Base-by-base conservation (phyloP, 2,113 vertebrate species). In the Pelmatolapia mariae region DNA sequence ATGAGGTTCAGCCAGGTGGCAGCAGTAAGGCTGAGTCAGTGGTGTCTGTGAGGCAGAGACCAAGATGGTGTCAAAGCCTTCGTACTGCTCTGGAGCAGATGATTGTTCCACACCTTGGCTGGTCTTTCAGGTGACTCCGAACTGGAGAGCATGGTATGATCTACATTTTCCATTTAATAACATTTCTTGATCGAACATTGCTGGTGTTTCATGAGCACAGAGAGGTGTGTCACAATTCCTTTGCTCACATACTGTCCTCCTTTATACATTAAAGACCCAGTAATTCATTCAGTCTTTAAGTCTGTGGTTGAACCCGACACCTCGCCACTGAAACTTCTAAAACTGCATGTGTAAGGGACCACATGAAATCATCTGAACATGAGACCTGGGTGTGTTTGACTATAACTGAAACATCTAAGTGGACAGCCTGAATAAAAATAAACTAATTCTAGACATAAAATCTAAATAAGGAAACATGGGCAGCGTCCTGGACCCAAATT, bases 401-500 rank as follows among this genome's bases (percentile, higher is more conserved):
- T 16, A 11, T 0, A 18, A 45, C 15, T 47, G 40, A 1, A 76
- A 18, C 13, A 1, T 24, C 3, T 1, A 10, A 3, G 40, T 47
- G 13, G 22, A 10, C 68, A 29, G 8, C 24, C 24, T 5, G 40
- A 76, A 7, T 47, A 11, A 45, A 29, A 54, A 22, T 10, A 54
- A 54, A 47, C 1, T 47, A 10, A 2, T 29, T 2, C 1, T 73
- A 26, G 15, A 73, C 24, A 19, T 0, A 45, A 76, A 73, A 1
- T 45, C 22, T 26, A 26, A 73, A 26, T 45, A 6, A 26, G 68
- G 40, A 3, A 73, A 18, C 8, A 0, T 8, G 9, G 24, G 15
- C 38, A 26, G 5, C 1, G 0, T 40, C 36, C 63, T 71, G 19
- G 12, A 71, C 22, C 38, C 12, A 26, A 1, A 26, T 11, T 19